Evolutionary conservation across 2,113 vertebrate genomes (phyloP).

Genomic region (Hemiprocne comata): DNA sequence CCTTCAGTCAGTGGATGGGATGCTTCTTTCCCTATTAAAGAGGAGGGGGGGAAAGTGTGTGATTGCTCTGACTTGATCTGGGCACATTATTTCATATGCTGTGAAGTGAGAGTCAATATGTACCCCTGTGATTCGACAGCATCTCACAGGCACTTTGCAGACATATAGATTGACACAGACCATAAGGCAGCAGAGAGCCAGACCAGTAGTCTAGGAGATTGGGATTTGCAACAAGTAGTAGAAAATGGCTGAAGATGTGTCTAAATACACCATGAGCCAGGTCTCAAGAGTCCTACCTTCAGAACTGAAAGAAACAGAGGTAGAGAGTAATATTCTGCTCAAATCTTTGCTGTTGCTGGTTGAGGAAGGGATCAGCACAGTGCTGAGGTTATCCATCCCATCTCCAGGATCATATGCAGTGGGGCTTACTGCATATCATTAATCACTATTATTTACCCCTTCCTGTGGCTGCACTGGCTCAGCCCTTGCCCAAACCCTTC

Average conservation of each 20-base stretch:
- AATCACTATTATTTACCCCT: neutral
- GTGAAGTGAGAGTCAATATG: neutral
- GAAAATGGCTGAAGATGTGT: neutral
- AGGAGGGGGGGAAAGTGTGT: accelerated
- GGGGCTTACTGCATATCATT: accelerated
- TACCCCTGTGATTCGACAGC: neutral
- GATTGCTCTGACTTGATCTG: neutral
- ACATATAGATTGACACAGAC: accelerated
- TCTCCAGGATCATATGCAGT: accelerated
- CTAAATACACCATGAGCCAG: accelerated
- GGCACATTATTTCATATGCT: neutral
- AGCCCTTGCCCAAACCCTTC: neutral
- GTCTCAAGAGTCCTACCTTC: neutral
- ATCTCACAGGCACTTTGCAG: neutral
- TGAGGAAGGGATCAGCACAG: neutral
- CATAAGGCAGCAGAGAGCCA: neutral
- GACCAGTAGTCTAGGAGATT: neutral
- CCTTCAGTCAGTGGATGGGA: neutral
- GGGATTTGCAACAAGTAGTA: neutral
- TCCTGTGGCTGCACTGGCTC: neutral
- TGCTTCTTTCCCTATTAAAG: neutral
- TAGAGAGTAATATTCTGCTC: neutral
- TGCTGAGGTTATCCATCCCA: accelerated
- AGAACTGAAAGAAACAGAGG: neutral
- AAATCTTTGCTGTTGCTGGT: neutral